phyloP scores from a whole-genome alignment of 2,888 invertebrate genomes.

The Chloromyia formosa region DNA sequence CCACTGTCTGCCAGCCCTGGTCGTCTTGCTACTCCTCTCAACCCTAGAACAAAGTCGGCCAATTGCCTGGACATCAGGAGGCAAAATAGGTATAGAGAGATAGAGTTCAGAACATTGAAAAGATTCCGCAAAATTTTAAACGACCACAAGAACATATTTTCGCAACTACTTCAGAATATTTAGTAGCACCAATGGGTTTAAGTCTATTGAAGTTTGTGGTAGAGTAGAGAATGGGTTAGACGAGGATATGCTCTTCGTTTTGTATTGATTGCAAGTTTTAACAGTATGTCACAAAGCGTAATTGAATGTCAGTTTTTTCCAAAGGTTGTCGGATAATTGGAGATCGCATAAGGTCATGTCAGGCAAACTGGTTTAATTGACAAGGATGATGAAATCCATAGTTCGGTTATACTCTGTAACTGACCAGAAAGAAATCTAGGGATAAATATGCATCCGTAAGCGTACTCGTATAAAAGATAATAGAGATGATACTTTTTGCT shows the following conservation, averaged over 20 bases:
- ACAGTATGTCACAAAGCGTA: slow-evolving; percentile 1
- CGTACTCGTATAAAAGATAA: too few relatives aligned
- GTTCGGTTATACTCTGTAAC: too few relatives aligned
- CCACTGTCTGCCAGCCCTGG: background rate
- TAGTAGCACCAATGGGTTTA: slow-evolving; percentile 16
- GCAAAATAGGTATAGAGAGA: slow-evolving; percentile 1
- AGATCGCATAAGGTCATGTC: too few relatives aligned
- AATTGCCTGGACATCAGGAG: slow-evolving; percentile 24
- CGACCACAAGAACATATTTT: slow-evolving; percentile 39
- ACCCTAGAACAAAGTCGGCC: background rate
- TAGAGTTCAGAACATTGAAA: slow-evolving; percentile 9
- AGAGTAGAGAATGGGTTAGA: too few relatives aligned
- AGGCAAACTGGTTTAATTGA: too few relatives aligned
- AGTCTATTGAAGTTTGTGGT: background rate
- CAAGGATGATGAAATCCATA: too few relatives aligned
- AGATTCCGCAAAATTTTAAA: slow-evolving; percentile 39
- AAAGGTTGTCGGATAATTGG: background rate
- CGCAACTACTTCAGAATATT: slow-evolving; percentile 38
- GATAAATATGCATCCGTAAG: too few relatives aligned
- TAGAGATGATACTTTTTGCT: too few relatives aligned
- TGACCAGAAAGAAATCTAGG: too few relatives aligned
- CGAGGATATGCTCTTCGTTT: too few relatives aligned
- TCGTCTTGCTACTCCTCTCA: too few relatives aligned
- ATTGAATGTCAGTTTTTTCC: background rate
- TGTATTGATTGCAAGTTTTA: background rate